phyloP scores from a whole-genome alignment of 2,888 invertebrate species.

The Hemicrepidius hirtus region DNA sequence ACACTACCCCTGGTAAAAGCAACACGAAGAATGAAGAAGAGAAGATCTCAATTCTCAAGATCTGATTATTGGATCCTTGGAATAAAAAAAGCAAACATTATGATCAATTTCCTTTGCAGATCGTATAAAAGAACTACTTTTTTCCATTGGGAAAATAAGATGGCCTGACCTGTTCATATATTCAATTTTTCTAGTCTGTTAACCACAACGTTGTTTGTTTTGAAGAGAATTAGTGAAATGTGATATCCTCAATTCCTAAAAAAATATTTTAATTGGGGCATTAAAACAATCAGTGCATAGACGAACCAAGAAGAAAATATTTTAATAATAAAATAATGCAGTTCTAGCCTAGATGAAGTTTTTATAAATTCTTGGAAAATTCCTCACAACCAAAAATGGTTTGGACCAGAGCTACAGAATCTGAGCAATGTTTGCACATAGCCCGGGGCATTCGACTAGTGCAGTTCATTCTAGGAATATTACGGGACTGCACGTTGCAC shows the following conservation, averaged over 20 bases:
- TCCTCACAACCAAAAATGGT: constrained; percentile 21
- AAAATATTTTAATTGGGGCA: constrained; percentile 10
- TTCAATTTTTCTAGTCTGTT: constrained; percentile 9
- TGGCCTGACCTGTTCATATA: not conserved
- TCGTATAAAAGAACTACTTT: too few species aligned
- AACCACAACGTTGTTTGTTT: constrained; percentile 12
- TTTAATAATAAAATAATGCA: not conserved
- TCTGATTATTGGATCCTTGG: too few species aligned
- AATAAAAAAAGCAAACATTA: too few species aligned
- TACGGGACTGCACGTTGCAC: constrained; percentile 48
- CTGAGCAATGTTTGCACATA: constrained; percentile 33
- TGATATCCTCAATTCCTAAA: not conserved
- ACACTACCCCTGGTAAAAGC: too few species aligned
- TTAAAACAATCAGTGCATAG: constrained; percentile 15
- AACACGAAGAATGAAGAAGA: too few species aligned
- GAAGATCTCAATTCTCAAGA: too few species aligned
- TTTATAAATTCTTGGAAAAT: not conserved
- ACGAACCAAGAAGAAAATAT: not conserved
- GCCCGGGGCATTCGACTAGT: constrained; percentile 32
- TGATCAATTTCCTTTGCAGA: too few species aligned
- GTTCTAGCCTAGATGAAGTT: not conserved
- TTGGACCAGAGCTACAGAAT: constrained; percentile 15
- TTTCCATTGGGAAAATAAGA: not conserved
- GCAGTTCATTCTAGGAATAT: constrained; percentile 47
- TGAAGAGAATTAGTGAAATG: constrained; percentile 23